phyloP scores from a whole-genome alignment of 2,113 vertebrate species.

The Aegotheles bennettii region DNA sequence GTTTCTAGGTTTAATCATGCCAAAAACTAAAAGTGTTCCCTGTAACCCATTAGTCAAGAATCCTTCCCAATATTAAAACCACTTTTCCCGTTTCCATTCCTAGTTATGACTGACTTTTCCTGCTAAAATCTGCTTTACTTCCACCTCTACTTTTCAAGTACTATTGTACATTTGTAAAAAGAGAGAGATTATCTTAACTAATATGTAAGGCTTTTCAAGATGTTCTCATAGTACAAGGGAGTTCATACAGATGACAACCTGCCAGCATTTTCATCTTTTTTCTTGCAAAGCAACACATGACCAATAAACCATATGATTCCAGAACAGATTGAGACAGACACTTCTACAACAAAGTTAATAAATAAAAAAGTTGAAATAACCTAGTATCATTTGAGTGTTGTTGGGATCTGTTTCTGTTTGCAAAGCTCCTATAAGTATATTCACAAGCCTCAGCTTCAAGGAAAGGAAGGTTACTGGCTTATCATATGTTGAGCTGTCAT shows the following conservation, averaged over 20 bases:
- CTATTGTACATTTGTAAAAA: neutral
- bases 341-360: neutral
- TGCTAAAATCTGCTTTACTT: neutral
- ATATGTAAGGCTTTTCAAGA: neutral
- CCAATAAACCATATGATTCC: neutral
- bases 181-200: neutral
- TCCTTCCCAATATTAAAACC: neutral
- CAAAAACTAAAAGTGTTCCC: neutral
- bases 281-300: neutral
- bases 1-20: neutral
- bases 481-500: slow-evolving; percentile 85
- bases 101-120: neutral
- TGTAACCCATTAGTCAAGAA: neutral
- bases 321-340: neutral
- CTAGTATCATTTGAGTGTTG: slow-evolving; percentile 96
- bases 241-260: neutral
- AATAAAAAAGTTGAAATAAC: slow-evolving; percentile 68
- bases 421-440: slow-evolving; percentile 93
- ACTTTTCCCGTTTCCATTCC: neutral
- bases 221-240: neutral
- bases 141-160: neutral
- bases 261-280: neutral
- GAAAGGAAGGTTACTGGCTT: slow-evolving; percentile 93
- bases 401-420: slow-evolving; percentile 94
- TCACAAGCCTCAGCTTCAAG: slow-evolving; percentile 91